A percentile compares a stretch with the other conserved stretches of the same genome.
phyloP scores from a whole-genome alignment of 2,888 invertebrate species.

The Neoitamus cyanurus region DNA sequence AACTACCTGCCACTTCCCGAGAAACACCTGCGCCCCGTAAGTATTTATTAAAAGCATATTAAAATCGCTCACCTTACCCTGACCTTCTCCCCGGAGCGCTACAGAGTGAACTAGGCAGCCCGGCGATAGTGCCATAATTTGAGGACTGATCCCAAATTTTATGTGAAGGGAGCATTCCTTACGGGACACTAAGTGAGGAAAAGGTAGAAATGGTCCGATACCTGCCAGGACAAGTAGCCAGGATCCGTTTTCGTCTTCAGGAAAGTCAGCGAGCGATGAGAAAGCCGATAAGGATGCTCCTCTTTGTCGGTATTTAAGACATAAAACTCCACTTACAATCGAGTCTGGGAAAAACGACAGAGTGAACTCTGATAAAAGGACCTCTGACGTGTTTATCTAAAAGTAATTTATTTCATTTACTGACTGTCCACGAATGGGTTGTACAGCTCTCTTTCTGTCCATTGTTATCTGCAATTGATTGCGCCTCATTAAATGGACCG shows the following conservation, averaged over 20 bases:
- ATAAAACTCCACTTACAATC: slow-evolving; percentile 6
- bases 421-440: neutral
- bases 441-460: neutral
- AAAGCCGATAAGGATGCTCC: slow-evolving; percentile 1
- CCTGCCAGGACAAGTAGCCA: neutral
- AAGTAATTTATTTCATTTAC: slow-evolving; percentile 32
- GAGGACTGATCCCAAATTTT: slow-evolving; percentile 8
- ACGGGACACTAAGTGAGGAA: neutral
- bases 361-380: neutral
- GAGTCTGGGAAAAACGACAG: neutral
- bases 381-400: slow-evolving; percentile 18
- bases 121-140: slow-evolving; percentile 5
- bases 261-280: slow-evolving; percentile 9
- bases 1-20: neutral
- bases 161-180: slow-evolving; percentile 3
- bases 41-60: neutral
- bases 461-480: neutral
- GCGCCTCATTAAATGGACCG: neutral
- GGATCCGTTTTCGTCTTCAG: neutral
- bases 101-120: neutral
- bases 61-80: neutral
- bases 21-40: neutral
- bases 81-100: neutral
- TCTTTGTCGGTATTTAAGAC: slow-evolving; percentile 16
- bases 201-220: neutral